Conservation (phyloP, 2,797 vertebrate species). For the Sparus aurata region DNA sequence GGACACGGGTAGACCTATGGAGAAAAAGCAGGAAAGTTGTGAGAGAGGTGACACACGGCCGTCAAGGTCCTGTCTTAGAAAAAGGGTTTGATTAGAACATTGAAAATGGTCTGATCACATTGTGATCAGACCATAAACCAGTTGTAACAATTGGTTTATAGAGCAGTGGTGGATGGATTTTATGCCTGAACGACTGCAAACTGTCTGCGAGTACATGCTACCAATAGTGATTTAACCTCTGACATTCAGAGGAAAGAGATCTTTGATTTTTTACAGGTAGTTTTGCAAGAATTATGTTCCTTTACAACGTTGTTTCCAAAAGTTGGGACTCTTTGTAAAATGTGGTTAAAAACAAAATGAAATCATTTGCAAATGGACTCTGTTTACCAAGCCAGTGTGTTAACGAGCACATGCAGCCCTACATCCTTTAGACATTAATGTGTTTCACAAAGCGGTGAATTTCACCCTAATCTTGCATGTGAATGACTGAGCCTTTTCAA, state of each 20-base stretch:
- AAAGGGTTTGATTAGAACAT: slow-evolving; percentile 88
- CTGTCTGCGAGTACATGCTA: background rate
- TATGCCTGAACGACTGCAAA: slow-evolving; percentile 5
- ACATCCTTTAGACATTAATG: too few species aligned
- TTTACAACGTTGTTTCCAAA: background rate
- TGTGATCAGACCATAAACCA: slow-evolving; percentile 18
- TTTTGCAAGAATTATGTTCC: background rate
- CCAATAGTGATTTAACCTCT: background rate
- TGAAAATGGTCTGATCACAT: slow-evolving; percentile 31
- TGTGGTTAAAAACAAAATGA: too few species aligned
- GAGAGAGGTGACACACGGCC: slow-evolving; percentile 82
- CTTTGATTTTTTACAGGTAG: background rate
- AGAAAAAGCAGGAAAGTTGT: slow-evolving; percentile 74
- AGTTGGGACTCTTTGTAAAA: too few species aligned
- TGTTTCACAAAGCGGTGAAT: too few species aligned
- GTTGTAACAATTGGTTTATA: slow-evolving; percentile 23
- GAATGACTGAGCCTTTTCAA: too few species aligned
- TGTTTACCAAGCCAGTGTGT: too few species aligned
- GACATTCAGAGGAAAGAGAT: background rate
- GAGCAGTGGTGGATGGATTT: slow-evolving; percentile 65
- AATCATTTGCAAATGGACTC: too few species aligned
- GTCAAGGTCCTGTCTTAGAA: slow-evolving; percentile 87
- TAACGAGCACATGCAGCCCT: too few species aligned
- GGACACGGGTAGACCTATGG: slow-evolving; percentile 91
- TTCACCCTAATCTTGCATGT: too few species aligned